A percentile compares a stretch with the other conserved stretches of the same genome.
phyloP scores from a whole-genome alignment of 1,140 invertebrate species.

The Aplysia californica region DNA sequence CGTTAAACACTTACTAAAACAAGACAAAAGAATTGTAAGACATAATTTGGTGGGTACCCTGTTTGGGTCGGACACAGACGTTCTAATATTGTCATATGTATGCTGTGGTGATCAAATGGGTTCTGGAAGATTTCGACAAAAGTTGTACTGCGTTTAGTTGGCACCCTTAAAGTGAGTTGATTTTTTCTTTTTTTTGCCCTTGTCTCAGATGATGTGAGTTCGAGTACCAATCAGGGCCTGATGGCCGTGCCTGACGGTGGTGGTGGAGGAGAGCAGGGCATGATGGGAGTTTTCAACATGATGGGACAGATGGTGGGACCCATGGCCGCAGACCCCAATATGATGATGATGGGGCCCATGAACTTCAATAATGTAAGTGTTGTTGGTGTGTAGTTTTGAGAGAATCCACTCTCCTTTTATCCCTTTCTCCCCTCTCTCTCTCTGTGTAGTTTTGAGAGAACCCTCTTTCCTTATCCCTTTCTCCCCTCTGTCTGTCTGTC shows the following conservation, averaged over 20 bases:
- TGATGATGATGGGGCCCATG: slow-evolving; percentile 72
- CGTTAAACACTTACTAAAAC: too few relatives aligned
- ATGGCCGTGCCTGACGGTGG: slow-evolving; percentile 15
- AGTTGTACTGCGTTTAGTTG: too few relatives aligned
- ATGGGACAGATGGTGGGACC: slow-evolving; percentile 71
- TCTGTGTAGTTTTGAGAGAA: not conserved
- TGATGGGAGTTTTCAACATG: slow-evolving; percentile 39
- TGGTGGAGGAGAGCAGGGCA: slow-evolving; percentile 28
- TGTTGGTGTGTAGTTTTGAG: too few relatives aligned
- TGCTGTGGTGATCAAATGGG: not conserved
- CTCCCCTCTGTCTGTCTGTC: too few relatives aligned
- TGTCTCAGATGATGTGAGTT: slow-evolving; percentile 20
- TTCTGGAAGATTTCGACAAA: not conserved
- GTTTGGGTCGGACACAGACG: too few relatives aligned
- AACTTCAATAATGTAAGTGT: slow-evolving; percentile 37
- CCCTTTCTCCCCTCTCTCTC: not conserved
- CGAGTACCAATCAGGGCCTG: slow-evolving; percentile 17
- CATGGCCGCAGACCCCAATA: slow-evolving; percentile 67
- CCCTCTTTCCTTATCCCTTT: not conserved
- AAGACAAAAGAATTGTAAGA: not conserved
- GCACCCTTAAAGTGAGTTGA: too few relatives aligned
- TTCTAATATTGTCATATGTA: not conserved
- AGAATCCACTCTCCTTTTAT: not conserved
- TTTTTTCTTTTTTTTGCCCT: not conserved
- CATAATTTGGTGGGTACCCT: not conserved